Evolutionary conservation across 2,797 vertebrate genomes (phyloP).

Genomic region (Gallirallus australis): DNA sequence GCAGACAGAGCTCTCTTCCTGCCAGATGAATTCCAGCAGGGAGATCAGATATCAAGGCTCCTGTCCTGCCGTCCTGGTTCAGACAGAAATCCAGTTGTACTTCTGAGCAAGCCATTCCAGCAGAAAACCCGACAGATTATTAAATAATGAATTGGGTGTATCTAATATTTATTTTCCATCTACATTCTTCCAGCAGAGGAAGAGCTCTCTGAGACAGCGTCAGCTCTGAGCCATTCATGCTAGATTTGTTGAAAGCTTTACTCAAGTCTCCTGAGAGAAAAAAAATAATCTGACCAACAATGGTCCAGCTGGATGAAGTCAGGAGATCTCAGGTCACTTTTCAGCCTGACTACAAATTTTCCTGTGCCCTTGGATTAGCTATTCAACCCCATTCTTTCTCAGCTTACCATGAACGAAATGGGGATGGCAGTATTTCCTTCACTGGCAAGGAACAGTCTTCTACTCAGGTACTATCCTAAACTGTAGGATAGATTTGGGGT

Average conservation of each 20-base stretch:
- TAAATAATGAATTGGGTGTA: neutral
- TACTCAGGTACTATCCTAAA: neutral
- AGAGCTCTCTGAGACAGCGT: neutral
- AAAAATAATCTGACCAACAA: neutral
- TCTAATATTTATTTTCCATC: neutral
- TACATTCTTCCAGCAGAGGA: neutral
- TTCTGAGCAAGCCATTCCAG: neutral
- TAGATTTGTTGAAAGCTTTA: neutral
- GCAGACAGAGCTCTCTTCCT: neutral
- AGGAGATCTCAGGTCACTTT: neutral
- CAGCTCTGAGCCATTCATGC: neutral
- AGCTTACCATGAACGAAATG: neutral
- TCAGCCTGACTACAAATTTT: neutral
- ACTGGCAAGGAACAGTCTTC: neutral
- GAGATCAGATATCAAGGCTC: neutral
- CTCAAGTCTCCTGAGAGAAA: neutral
- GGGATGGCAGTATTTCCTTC: slow-evolving; percentile 5
- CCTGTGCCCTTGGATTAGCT: neutral
- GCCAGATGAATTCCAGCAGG: neutral
- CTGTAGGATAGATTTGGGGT: neutral
- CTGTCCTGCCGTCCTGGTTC: neutral
- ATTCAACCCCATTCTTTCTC: neutral
- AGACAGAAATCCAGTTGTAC: neutral
- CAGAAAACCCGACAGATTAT: neutral
- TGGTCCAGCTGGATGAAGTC: neutral